Base-by-base conservation (phyloP, 2,113 vertebrate genomes). In the Dromaius novaehollandiae region DNA sequence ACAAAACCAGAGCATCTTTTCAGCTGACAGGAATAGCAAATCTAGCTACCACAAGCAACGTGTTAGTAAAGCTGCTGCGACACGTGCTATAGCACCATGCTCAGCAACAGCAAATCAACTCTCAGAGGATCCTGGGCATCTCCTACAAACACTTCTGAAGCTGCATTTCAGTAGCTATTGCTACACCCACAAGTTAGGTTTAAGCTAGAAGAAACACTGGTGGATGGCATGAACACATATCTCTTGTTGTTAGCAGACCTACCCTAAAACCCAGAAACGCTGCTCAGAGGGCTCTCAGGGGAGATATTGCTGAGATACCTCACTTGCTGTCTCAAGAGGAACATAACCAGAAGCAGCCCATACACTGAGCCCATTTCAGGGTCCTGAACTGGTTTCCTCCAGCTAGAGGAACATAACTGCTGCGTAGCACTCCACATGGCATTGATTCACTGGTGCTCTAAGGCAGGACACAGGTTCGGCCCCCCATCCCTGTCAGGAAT, bases 51-150 rank as follows among this genome's bases (percentile, higher is more conserved):
- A 6, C 69, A 84, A 90, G 51, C 12, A 25, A 15, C 14, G n/a
- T 42, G 81, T 40, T 51, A 44, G 76, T n/a, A 75, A 34, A 0
- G 0, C 68, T 86, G 76, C 63, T 17, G 3, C 50, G 0, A 1
- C 61, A 65, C 0, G 0, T 32, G 9, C 60, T 36, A 3, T 4
- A 84, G 81, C 74, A 56, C 44, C 0, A 0, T 48, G 78, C 51
- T 74, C 82, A 60, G 85, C 56, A 79, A 68, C 24, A 50, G 83
- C 65, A 81, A 58, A 5, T 4, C 74, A 87, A 66, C 56, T 58
- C 86, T 36, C 76, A 42, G 26, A 6, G 24, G 40, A 60, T 34
- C 36, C 73, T 89, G 86, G 42, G 32, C 38, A 20, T 83, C 64
- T 89, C 83, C 95, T 61, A 65, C 28, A 38, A 60, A 84, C 38